Base-by-base conservation (phyloP, 2,888 invertebrate species). In the Megastigmus dorsalis region DNA sequence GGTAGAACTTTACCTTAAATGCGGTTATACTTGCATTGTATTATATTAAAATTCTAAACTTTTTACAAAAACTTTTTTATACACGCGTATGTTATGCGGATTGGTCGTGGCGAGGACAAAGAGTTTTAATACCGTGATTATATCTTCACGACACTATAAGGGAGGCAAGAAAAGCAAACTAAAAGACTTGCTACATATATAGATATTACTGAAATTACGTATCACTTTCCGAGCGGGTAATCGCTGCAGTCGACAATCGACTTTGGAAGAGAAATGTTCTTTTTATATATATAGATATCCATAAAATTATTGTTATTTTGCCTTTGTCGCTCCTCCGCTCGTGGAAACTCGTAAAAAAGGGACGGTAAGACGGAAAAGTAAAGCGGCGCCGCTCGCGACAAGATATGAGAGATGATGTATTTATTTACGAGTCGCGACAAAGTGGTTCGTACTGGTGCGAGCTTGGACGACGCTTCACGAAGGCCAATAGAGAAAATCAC, bases 41-140 rank as follows among this genome's bases (percentile, higher is more conserved):
- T 41, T 28, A 26, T 59, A 59, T 26, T 26, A 6, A 41, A 41
- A 41, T 28, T 43, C 9, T 63, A 48, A 20, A 63, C n/a, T 63
- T 65, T 65, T 52, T 52, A 38, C 26, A 20, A 52, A 26, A 52
- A 38, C 28, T 26, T 65, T 65, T 65, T 50, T 50, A 52, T 26
- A 38, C 28, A 10, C 18, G 28, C 18, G 28, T 36, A 26, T 15
- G 10, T 50, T 50, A 2, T 36, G 9, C 7, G n/a, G 15, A 20
- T 48, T 20, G 48, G 23, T 28, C 9, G 7, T 23, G 3, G 23
- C 1, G 23, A 38, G 3, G 15, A 10, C 28, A 30, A 33, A 18
- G 13, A 59, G 2, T 59, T 23, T 28, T 45, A 45, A 45, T 20
- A 45, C 1, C n/a, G n/a, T 18, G 6, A 55, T 20, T 20, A 33